Conservation (phyloP, 1,140 invertebrate genomes). For the Coelopa frigida region DNA sequence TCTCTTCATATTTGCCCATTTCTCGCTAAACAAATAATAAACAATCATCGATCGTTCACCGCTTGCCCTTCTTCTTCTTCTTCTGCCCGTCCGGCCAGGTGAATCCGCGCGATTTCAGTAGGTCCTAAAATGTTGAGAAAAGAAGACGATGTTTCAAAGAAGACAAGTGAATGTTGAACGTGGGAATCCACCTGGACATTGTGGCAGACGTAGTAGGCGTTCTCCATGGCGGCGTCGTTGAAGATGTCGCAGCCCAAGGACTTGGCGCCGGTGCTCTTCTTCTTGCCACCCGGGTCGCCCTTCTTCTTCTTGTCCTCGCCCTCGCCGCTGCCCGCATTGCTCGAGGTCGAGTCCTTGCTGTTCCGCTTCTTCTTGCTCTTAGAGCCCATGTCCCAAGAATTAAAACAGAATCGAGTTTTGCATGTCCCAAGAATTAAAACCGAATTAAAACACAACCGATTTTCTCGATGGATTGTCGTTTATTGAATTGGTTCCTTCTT, state of each 20-base stretch:
- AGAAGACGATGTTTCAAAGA: slow-evolving; percentile 2
- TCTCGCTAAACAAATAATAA: no score
- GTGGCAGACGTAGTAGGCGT: slow-evolving; percentile 81
- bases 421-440: no score
- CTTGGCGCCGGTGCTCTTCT: slow-evolving; percentile 55
- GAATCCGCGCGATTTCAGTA: slow-evolving; percentile 65
- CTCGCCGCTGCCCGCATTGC: slow-evolving; percentile 39
- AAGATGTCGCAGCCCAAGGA: slow-evolving; percentile 71
- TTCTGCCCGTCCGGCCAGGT: slow-evolving; percentile 75
- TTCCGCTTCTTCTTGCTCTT: slow-evolving; percentile 50
- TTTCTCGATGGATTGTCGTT: no score
- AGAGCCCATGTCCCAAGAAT: no score
- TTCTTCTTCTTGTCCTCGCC: slow-evolving; percentile 47
- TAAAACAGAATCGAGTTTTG: no score
- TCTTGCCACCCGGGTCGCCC: slow-evolving; percentile 40
- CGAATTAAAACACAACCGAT: no score
- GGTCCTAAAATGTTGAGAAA: slow-evolving; percentile 22
- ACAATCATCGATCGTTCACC: slow-evolving; percentile 15
- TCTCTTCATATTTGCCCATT: no score
- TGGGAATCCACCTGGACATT: slow-evolving; percentile 64
- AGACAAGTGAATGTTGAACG: neutral
- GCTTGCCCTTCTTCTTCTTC: slow-evolving; percentile 64
- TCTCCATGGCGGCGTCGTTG: slow-evolving; percentile 79
- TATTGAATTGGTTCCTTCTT: no score
- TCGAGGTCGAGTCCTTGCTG: slow-evolving; percentile 48